These are phyloP conservation scores for Mesocentrotus franciscanus DNA, from an alignment of 53 echinoderm and acorn worm species.

Conservation along the genomic window DNA sequence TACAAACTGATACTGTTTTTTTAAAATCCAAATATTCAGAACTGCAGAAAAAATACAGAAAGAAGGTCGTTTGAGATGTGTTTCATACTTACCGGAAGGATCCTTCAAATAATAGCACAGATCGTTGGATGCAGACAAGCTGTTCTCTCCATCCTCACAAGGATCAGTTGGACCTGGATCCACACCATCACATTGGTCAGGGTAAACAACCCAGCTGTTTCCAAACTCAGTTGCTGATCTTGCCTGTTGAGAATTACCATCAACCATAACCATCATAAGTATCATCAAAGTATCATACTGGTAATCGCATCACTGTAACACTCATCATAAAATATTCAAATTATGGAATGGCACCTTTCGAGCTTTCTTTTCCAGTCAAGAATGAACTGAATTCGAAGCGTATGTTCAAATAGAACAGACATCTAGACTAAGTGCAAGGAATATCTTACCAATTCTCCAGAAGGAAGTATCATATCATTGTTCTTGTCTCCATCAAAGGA, in stretches of 20 bases:
- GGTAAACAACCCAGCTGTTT: too few relatives aligned
- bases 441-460: constrained; percentile 70
- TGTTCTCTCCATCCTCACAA: not conserved
- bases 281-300: too few relatives aligned
- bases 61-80: not conserved
- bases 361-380: not conserved
- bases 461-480: constrained; percentile 70
- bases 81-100: not conserved
- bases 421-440: not conserved
- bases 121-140: constrained; percentile 23
- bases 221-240: too few relatives aligned
- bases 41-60: not conserved
- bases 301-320: too few relatives aligned
- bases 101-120: constrained; percentile 68
- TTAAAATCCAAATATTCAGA: too few relatives aligned
- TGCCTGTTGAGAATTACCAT: too few relatives aligned
- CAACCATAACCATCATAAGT: too few relatives aligned
- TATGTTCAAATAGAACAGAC: too few relatives aligned
- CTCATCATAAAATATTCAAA: too few relatives aligned
- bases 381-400: not conserved
- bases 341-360: too few relatives aligned
- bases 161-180: too few relatives aligned
- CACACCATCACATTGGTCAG: too few relatives aligned
- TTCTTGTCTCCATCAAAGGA: constrained; percentile 74
- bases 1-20: not conserved